Evolutionary conservation across 2,113 vertebrate genomes (phyloP).

Genomic region (Astur gentilis): DNA sequence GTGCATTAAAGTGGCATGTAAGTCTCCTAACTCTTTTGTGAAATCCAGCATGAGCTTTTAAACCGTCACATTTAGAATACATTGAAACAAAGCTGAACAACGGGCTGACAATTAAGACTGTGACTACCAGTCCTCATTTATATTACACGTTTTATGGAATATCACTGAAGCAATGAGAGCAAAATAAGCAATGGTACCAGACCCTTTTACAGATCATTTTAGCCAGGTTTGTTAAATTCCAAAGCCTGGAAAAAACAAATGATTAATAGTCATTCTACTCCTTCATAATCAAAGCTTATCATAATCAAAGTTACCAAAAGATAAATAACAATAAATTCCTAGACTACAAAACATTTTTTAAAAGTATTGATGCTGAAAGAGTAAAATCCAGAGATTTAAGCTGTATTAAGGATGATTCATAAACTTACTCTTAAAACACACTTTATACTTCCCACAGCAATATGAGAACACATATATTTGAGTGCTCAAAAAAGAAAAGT

Average conservation of each 20-base stretch:
- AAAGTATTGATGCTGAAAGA: not conserved
- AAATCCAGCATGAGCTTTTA: not conserved
- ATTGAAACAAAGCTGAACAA: not conserved
- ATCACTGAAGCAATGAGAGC: not conserved
- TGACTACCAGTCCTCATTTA: not conserved
- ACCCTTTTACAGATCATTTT: not conserved
- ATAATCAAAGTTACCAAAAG: not conserved
- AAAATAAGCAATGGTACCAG: not conserved
- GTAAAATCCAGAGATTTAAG: not conserved
- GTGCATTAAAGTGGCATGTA: not conserved
- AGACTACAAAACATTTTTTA: not conserved
- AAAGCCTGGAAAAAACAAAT: not conserved
- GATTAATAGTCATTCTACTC: not conserved
- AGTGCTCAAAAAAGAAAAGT: not conserved
- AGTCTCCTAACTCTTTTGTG: not conserved
- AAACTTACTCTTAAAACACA: not conserved
- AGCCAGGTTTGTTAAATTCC: not conserved
- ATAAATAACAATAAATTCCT: not conserved
- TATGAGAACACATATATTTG: not conserved
- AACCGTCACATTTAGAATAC: not conserved
- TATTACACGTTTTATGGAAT: not conserved
- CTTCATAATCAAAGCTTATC: not conserved
- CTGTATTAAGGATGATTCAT: not conserved
- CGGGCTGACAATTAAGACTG: not conserved
- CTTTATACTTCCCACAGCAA: not conserved